Conservation (phyloP, 1,140 invertebrate genomes). For the Drosophila setifemur region DNA sequence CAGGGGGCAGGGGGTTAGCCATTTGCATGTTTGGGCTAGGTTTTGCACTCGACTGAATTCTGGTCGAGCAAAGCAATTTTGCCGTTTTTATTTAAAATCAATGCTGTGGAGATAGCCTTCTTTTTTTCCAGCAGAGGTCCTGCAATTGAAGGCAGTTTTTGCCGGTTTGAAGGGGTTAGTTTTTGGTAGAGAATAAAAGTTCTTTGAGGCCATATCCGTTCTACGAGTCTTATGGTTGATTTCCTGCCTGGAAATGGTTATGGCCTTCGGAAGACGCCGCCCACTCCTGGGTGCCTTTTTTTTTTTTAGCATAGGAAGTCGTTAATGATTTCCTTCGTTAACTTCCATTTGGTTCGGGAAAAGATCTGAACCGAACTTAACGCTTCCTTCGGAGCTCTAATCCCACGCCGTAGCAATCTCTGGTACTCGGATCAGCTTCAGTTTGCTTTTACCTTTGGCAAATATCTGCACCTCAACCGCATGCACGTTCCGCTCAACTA, state of each 20-base stretch:
- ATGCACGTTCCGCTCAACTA: constrained; percentile 52
- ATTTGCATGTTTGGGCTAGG: constrained; percentile 54
- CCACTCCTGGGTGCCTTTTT: constrained; percentile 5
- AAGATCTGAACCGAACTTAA: not conserved
- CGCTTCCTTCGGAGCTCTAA: too few species aligned
- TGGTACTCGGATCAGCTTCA: constrained; percentile 25
- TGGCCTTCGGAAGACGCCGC: constrained; percentile 8
- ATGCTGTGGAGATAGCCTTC: constrained; percentile 42
- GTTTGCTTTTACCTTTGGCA: constrained; percentile 33
- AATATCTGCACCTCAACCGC: constrained; percentile 51
- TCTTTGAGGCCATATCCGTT: constrained; percentile 18
- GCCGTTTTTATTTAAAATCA: constrained; percentile 18
- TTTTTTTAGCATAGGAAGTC: constrained; percentile 6
- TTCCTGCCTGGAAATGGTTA: constrained; percentile 12
- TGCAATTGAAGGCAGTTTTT: not conserved
- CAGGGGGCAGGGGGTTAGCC: too few species aligned
- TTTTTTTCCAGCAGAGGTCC: constrained; percentile 10
- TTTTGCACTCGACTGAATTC: constrained; percentile 18
- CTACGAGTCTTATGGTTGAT: constrained; percentile 17
- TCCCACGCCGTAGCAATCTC: too few species aligned
- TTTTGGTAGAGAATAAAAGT: constrained; percentile 14
- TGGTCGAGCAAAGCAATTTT: constrained; percentile 27
- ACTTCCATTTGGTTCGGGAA: not conserved
- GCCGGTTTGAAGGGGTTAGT: constrained; percentile 7
- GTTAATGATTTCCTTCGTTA: constrained; percentile 35